Percentiles rank a stretch among this genome's conserved stretches.
These are phyloP conservation scores for Ophion costatus DNA, from an alignment of 2,888 invertebrate species.

Conservation along the genomic window DNA sequence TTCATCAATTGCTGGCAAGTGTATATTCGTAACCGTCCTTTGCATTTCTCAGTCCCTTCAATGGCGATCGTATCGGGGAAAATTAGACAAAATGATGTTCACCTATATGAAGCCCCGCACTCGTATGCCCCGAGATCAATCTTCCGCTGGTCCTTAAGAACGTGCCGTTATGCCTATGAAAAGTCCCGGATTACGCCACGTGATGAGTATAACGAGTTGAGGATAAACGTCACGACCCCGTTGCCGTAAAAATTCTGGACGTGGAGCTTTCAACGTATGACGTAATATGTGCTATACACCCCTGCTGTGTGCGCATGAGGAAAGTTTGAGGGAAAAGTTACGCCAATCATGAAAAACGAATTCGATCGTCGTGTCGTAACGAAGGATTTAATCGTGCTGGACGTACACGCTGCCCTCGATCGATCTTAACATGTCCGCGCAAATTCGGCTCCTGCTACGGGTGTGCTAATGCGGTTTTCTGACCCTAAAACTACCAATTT, in stretches of 20 bases:
- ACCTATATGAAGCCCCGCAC: neutral
- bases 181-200: neutral
- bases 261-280: constrained; percentile 15
- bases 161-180: neutral
- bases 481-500: constrained; percentile 75
- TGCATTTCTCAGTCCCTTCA: too few species aligned
- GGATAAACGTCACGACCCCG: neutral
- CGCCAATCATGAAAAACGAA: constrained; percentile 75
- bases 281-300: constrained; percentile 3
- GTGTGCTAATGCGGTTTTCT: constrained; percentile 52
- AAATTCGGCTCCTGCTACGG: constrained; percentile 16
- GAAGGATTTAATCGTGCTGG: constrained; percentile 57
- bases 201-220: neutral
- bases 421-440: constrained; percentile 28
- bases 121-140: neutral
- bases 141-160: constrained; percentile 4
- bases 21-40: too few species aligned
- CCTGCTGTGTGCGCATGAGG: neutral
- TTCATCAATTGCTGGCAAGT: too few species aligned
- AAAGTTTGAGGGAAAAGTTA: neutral
- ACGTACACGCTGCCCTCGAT: constrained; percentile 27
- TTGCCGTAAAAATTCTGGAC: constrained; percentile 42
- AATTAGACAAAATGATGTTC: too few species aligned
- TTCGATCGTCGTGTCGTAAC: constrained; percentile 74
- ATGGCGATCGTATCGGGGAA: too few species aligned